Conservation (phyloP, 1,140 invertebrate species). For the Papilio machaon region DNA sequence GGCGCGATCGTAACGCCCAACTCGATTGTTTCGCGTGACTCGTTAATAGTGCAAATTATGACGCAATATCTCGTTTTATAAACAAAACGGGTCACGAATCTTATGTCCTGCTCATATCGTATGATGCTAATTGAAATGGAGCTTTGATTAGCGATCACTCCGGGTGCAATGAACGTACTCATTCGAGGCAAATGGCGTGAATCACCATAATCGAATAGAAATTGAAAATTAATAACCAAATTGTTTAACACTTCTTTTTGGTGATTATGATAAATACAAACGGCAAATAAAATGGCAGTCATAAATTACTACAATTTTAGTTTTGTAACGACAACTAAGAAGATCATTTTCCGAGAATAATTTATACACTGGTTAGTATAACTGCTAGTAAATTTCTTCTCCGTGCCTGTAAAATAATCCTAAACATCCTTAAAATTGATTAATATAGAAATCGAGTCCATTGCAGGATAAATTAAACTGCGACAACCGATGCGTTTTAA, state of each 20-base stretch:
- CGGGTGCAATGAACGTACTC: slow-evolving; percentile 37
- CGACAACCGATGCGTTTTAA: background rate
- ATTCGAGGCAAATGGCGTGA: slow-evolving; percentile 52
- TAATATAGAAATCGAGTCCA: background rate
- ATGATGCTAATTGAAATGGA: slow-evolving; percentile 35
- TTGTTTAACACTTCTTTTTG: slow-evolving; percentile 51
- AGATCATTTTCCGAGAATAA: too few species aligned
- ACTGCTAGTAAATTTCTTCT: too few species aligned
- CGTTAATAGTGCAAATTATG: slow-evolving; percentile 46
- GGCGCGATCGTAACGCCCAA: slow-evolving; percentile 23
- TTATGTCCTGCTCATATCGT: slow-evolving; percentile 19
- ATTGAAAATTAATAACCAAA: slow-evolving; percentile 64
- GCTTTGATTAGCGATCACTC: slow-evolving; percentile 23
- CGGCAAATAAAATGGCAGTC: background rate
- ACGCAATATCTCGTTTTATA: slow-evolving; percentile 41
- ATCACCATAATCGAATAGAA: slow-evolving; percentile 58
- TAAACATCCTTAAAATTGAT: background rate
- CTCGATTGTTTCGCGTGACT: slow-evolving; percentile 45
- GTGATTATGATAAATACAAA: slow-evolving; percentile 57
- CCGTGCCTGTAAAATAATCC: background rate
- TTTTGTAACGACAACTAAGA: too few species aligned
- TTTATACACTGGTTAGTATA: too few species aligned
- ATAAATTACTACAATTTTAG: too few species aligned
- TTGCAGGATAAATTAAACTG: background rate
- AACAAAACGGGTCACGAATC: slow-evolving; percentile 30